These are phyloP conservation scores for Nomada ferruginata DNA, from an alignment of 2,888 invertebrate genomes.

Conservation along the genomic window DNA sequence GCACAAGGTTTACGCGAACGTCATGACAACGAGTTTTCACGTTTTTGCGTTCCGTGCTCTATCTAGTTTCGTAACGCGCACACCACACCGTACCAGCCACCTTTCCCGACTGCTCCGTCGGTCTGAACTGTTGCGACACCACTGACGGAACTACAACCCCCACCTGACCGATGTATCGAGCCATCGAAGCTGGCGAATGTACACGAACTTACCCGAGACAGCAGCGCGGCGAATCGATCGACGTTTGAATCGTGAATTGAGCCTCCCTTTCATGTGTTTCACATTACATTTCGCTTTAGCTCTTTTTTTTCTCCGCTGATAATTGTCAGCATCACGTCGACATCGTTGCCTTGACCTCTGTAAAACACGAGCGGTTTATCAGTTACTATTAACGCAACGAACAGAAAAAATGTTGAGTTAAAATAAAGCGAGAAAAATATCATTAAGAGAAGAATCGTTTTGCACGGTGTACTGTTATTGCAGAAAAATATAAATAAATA, in stretches of 20 bases:
- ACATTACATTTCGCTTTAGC: not conserved
- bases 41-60: slow-evolving; percentile 56
- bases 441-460: not conserved
- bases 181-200: slow-evolving; percentile 45
- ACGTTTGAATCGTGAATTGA: slow-evolving; percentile 22
- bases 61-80: slow-evolving; percentile 59
- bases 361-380: not conserved
- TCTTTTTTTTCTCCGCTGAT: not conserved
- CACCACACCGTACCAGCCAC: slow-evolving; percentile 71
- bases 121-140: slow-evolving; percentile 67
- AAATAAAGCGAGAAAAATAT: too few relatives aligned
- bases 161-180: slow-evolving; percentile 46
- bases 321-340: not conserved
- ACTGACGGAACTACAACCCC: slow-evolving; percentile 36
- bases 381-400: not conserved
- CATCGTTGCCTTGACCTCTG: not conserved
- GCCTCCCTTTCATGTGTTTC: not conserved
- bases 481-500: not conserved
- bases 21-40: slow-evolving; percentile 69
- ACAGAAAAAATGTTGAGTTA: not conserved
- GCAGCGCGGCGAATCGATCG: slow-evolving; percentile 12
- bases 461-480: not conserved
- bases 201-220: slow-evolving; percentile 31
- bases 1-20: slow-evolving; percentile 68
- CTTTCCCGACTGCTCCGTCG: slow-evolving; percentile 65